These are phyloP conservation scores for Manis crassicaudata DNA, from an alignment of 2,797 vertebrate genomes.

Conservation along the genomic window DNA sequence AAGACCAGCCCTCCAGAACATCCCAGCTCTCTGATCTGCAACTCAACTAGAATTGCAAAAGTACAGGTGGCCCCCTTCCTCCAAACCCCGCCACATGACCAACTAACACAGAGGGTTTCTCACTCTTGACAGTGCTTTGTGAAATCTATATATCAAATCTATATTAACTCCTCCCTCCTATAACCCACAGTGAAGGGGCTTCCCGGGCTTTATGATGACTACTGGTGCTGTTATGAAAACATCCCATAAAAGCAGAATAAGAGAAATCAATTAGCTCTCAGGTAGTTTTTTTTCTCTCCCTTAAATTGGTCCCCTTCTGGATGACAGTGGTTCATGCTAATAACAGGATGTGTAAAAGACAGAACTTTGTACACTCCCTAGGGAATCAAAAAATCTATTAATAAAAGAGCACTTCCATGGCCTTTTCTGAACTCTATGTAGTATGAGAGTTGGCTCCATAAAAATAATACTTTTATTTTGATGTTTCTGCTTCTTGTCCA, in stretches of 20 bases:
- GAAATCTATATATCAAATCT: background rate
- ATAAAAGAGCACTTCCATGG: constrained; percentile 48
- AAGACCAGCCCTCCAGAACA: background rate
- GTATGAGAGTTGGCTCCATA: background rate
- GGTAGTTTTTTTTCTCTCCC: constrained; percentile 44
- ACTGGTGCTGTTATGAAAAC: constrained; percentile 56
- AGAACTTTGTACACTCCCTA: background rate
- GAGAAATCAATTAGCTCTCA: constrained; percentile 57
- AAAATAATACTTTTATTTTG: constrained; percentile 26
- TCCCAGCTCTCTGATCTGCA: background rate
- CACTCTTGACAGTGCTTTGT: background rate
- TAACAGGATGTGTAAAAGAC: background rate
- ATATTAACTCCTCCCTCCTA: background rate
- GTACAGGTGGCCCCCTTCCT: background rate
- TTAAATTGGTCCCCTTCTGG: constrained; percentile 48
- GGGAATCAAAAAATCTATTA: constrained; percentile 51
- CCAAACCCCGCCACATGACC: background rate
- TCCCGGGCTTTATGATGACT: background rate
- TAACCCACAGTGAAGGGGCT: background rate
- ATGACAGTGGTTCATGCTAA: constrained; percentile 55
- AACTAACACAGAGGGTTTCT: background rate
- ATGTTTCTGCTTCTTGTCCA: constrained; percentile 53
- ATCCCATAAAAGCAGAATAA: constrained; percentile 66
- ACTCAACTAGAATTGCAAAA: background rate
- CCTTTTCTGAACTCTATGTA: constrained; percentile 47